Percentiles rank a stretch among this genome's conserved stretches.
phyloP scores from a whole-genome alignment of 2,113 vertebrate genomes.

The Brevimyrus niger region DNA sequence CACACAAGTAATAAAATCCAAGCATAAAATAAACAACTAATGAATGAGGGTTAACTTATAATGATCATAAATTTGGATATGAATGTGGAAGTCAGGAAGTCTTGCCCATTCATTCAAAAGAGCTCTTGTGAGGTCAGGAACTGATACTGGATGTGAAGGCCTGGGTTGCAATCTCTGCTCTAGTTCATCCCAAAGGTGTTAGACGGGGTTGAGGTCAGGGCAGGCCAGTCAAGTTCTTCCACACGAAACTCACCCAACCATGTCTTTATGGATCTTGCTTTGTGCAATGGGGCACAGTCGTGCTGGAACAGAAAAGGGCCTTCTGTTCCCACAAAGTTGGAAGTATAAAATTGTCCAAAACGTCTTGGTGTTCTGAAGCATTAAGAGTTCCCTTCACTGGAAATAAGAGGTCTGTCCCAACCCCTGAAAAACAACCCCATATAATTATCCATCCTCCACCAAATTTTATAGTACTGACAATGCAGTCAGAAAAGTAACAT shows the following conservation, averaged over 20 bases:
- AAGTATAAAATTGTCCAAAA: not conserved
- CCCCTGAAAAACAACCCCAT: not conserved
- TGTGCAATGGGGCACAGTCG: not conserved
- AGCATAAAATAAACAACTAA: not conserved
- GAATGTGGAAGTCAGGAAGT: too few species aligned
- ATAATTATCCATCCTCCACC: not conserved
- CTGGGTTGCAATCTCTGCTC: too few species aligned
- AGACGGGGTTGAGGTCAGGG: not conserved
- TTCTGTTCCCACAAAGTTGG: too few species aligned
- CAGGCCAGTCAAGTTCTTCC: not conserved
- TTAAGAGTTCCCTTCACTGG: not conserved
- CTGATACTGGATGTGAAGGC: too few species aligned
- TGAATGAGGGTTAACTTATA: not conserved
- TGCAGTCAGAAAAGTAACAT: not conserved
- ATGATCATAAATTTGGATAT: not conserved
- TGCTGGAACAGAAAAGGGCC: not conserved
- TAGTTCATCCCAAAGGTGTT: too few species aligned
- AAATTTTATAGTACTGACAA: not conserved
- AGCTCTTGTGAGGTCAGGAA: too few species aligned
- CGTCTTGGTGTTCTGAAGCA: not conserved
- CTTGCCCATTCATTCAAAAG: too few species aligned
- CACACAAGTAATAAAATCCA: not conserved
- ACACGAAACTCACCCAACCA: not conserved
- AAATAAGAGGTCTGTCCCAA: not conserved
- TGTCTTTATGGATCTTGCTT: not conserved